Conservation (phyloP, 2,113 vertebrate species). For the Myotis brandtii region DNA sequence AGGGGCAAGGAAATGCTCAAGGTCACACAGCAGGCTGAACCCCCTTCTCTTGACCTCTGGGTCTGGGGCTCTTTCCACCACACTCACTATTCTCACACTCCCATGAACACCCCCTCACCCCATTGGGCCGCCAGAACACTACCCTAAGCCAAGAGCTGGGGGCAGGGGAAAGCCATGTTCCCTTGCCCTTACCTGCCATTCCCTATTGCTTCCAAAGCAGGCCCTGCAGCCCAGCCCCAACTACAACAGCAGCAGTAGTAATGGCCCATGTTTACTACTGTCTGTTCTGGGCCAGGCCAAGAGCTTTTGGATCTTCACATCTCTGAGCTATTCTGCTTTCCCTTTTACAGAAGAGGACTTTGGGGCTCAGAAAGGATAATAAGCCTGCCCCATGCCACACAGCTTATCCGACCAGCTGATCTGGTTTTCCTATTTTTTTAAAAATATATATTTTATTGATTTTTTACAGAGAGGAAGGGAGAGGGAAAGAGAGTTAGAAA, state of each 20-base stretch:
- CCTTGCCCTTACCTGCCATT: background rate
- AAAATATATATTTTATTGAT: too few species aligned
- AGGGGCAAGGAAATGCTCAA: background rate
- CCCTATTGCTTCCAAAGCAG: background rate
- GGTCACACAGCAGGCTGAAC: background rate
- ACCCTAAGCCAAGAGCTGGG: background rate
- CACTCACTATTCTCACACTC: background rate
- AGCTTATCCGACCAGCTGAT: background rate
- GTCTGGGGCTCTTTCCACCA: background rate
- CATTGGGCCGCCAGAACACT: background rate
- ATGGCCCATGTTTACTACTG: background rate
- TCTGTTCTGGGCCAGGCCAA: background rate
- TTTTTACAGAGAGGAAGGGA: too few species aligned
- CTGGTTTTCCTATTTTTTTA: background rate
- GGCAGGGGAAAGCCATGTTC: background rate
- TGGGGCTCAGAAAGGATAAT: background rate
- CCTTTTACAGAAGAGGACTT: background rate
- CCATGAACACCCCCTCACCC: background rate
- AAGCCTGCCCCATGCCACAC: background rate
- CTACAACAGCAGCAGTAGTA: background rate
- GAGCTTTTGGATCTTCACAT: background rate
- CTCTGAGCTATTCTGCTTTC: background rate
- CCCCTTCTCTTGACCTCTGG: background rate
- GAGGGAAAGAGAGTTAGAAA: too few species aligned
- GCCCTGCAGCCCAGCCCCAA: background rate